Evolutionary conservation across 2,113 vertebrate genomes (phyloP).

Genomic region (Vidua macroura): DNA sequence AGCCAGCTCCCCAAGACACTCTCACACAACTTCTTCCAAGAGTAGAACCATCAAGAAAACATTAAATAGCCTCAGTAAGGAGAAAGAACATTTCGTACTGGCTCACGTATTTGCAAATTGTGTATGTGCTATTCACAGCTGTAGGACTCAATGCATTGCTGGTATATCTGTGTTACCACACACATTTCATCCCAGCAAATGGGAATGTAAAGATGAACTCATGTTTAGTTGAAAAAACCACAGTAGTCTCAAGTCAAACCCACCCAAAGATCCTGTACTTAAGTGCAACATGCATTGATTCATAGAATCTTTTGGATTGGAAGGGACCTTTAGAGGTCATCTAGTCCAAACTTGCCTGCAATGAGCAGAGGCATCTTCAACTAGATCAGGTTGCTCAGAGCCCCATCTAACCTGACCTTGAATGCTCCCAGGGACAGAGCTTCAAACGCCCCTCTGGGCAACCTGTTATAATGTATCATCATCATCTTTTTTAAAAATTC

Average conservation of each 20-base stretch:
- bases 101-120: accelerated
- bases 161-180: neutral
- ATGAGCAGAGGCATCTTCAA: neutral
- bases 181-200: neutral
- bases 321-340: neutral
- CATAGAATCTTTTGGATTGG: neutral
- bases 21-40: neutral
- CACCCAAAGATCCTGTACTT: neutral
- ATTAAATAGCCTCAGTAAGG: neutral
- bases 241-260: neutral
- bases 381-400: neutral
- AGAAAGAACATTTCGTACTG: neutral
- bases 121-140: accelerated
- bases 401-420: neutral
- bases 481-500: neutral
- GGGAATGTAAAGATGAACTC: neutral
- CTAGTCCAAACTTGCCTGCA: neutral
- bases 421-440: neutral
- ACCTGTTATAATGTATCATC: neutral
- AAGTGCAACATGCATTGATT: neutral
- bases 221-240: neutral
- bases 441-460: accelerated
- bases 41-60: neutral
- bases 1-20: neutral
- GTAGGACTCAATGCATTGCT: accelerated